phyloP scores from a whole-genome alignment of 2,797 vertebrate genomes.

The Threskiornis aethiopicus region DNA sequence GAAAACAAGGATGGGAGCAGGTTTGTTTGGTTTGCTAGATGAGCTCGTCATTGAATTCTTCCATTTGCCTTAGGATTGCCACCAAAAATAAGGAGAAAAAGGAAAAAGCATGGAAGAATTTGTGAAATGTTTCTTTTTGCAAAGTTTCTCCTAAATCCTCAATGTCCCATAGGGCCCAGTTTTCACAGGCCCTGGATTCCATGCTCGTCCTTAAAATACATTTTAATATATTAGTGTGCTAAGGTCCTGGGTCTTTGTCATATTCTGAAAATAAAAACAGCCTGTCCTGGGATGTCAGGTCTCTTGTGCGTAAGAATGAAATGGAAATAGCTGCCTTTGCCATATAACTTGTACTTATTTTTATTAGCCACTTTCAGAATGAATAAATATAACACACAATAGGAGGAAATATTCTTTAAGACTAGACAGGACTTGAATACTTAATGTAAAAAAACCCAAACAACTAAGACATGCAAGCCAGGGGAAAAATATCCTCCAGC shows the following conservation, averaged over 20 bases:
- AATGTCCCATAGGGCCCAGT: neutral
- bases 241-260: constrained; percentile 19
- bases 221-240: neutral
- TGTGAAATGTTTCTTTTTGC: neutral
- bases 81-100: neutral
- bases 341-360: constrained; percentile 36
- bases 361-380: constrained; percentile 48
- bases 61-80: neutral
- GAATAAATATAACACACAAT: constrained; percentile 44
- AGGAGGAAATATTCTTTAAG: constrained; percentile 36
- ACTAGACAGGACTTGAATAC: neutral
- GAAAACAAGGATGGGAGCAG: neutral
- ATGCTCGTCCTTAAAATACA: neutral
- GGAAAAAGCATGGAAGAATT: neutral
- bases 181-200: neutral
- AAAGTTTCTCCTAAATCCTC: neutral
- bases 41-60: neutral
- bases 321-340: constrained; percentile 52
- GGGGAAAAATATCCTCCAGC: neutral
- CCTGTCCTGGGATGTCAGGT: constrained; percentile 26
- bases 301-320: constrained; percentile 28
- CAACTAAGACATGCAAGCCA: neutral
- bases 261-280: constrained; percentile 35
- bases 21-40: neutral
- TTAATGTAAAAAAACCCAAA: neutral